Evolutionary conservation across 2,113 vertebrate species (phyloP), one percentile per base, ranked within the genome.

Genomic region (Pontoporia blainvillei): DNA sequence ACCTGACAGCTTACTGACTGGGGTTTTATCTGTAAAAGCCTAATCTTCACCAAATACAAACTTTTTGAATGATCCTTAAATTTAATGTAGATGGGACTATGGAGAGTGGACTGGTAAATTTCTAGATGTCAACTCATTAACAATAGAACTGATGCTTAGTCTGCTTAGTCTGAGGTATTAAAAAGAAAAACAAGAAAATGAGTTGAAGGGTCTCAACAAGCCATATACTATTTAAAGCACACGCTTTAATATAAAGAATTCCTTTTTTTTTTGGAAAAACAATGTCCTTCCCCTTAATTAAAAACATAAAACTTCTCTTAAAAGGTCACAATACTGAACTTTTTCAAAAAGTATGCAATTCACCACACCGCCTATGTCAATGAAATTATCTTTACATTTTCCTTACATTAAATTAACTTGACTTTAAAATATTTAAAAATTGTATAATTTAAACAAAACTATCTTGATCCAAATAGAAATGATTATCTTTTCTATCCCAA

Each of bases 361-460:
- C 29, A 91, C 21, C n/a, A 82, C 29, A 92, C 6, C 34, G 8
- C 62, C 46, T 75, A 59, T 46, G 18, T 73, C 78, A 81, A 92
- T 71, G 69, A 86, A 90, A 82, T 75, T 81, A 90, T 46, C 83
- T 94, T 93, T 66, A 52, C 62, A n/a, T 62, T 82, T 81, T 34
- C 6, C n/a, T 54, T 49, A 54, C 23, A 20, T n/a, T n/a, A 78
- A 78, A 61, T 72, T 94, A 81, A 27, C 7, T n/a, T 86, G 9
- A 67, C 41, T 95, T 82, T 57, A 94, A 90, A 72, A 81, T 52
- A 39, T 67, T 89, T 64, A 18, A 59, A 87, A 71, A 44, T 12
- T 71, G 46, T 62, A 90, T 21, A 92, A 83, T 64, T 73, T 61
- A 95, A 94, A 90, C 49, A 95, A 75, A 79, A 75, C 14, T 75